Base-by-base conservation (phyloP, 37 sponge, comb jelly and placozoan genomes). In the Haliclona indistincta region DNA sequence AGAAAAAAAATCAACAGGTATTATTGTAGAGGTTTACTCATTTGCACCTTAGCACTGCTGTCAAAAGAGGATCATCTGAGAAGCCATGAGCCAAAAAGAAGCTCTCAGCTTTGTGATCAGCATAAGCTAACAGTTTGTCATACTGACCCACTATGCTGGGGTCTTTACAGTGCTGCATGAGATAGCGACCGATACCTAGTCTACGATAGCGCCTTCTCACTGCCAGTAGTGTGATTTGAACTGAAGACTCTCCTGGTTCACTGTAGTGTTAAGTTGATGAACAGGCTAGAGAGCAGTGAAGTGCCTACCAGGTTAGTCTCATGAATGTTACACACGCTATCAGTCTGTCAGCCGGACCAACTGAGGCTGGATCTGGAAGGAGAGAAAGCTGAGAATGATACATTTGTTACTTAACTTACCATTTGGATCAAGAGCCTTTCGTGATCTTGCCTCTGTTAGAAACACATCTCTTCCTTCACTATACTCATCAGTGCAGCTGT, bases 1-100 rank as follows among this genome's bases (percentile, higher is more conserved):
- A 39, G 33, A 6, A 43, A 2, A 2, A 23, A 76, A 70, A 77
- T 15, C 26, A 32, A 71, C 8, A 8, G 8, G 13, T 47, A 47
- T 13, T 47, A 8, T 17, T 8, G 13, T 47, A 47, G 13, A 17
- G 49, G 13, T 47, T 47, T 8, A 28, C 23, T 28, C 32, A 41
- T 3, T 10, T 36, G 19, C 4, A 88, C 90, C 75, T 89, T 71
- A 77, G 89, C n/a, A 63, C 63, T 32, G 71, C 61, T 34, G 81
- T 86, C 15, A 93, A 33, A 13, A 93, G 79, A 3, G 81, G 83
- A 55, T 93, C 90, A 65, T 85, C 91, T 19, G 84, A 63, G 63
- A 93, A 93, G 3, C 90, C 84, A 61, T 89, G 80, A 4, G 60
- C 64, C 15, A 35, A 26, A 56, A 93, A 93, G 77, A 93, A 93